These are phyloP conservation scores for Hipparchia semele DNA, from an alignment of 2,888 invertebrate genomes.

Conservation along the genomic window DNA sequence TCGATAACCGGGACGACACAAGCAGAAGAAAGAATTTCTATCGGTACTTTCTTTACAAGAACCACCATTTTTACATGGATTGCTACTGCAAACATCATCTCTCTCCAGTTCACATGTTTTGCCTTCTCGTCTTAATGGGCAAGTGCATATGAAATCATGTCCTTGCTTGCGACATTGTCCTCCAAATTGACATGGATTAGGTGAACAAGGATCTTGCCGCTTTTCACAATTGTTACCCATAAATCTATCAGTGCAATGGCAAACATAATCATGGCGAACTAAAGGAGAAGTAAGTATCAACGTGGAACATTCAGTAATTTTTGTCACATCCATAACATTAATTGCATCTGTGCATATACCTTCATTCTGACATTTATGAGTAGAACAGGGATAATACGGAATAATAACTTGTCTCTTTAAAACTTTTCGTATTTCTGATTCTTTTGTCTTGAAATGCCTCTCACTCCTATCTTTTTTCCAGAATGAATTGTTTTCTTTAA, in stretches of 20 bases:
- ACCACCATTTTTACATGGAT: conserved; percentile 95
- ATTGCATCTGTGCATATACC: conserved; percentile 89
- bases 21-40: conserved; percentile 94
- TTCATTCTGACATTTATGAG: conserved; percentile 89
- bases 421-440: conserved; percentile 84
- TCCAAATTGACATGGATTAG: conserved; percentile 93
- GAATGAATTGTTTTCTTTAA: conserved; percentile 83
- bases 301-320: conserved; percentile 91
- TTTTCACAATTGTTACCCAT: conserved; percentile 92
- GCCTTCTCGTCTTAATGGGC: conserved; percentile 90
- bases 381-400: conserved; percentile 91
- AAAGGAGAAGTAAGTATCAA: conserved; percentile 93
- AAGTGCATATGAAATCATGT: conserved; percentile 92
- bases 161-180: conserved; percentile 93
- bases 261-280: conserved; percentile 89
- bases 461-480: conserved; percentile 85
- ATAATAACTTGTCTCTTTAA: conserved; percentile 85
- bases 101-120: conserved; percentile 92
- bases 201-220: conserved; percentile 94
- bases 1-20: conserved; percentile 95
- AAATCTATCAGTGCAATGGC: conserved; percentile 93
- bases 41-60: conserved; percentile 95
- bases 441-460: conserved; percentile 86
- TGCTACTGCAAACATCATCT: conserved; percentile 92
- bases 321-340: conserved; percentile 86